phyloP scores from a whole-genome alignment of 1,140 invertebrate genomes.

The Ladona fulva region DNA sequence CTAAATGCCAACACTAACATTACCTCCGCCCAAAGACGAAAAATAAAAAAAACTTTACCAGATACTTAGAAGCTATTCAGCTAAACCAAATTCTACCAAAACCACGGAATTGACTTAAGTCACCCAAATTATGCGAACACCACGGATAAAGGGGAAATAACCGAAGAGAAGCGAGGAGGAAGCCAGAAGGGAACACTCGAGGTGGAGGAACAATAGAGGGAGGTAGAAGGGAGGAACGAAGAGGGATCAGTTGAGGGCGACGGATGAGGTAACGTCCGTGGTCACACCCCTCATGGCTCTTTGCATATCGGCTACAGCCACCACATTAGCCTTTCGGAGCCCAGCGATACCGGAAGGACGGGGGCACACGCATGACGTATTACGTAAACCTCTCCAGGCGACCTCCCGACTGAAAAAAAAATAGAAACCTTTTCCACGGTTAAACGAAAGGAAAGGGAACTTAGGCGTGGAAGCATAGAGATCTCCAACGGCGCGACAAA shows the following conservation, averaged over 20 bases:
- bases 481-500: neutral
- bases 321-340: conserved; percentile 2
- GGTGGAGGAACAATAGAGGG: neutral
- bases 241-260: neutral
- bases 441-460: neutral
- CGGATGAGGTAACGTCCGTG: neutral
- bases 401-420: neutral
- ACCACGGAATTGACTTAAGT: no score
- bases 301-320: neutral
- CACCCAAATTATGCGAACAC: no score
- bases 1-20: no score
- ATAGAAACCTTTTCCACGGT: neutral
- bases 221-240: neutral
- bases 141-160: no score
- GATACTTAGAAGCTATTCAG: no score
- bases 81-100: no score
- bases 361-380: conserved; percentile 1
- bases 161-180: neutral
- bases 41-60: no score
- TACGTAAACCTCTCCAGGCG: neutral
- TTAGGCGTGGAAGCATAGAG: neutral
- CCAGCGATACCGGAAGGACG: conserved; percentile 1
- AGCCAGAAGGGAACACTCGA: neutral
- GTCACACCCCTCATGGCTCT: neutral
- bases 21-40: no score